phyloP scores from a whole-genome alignment of 2,888 invertebrate genomes.

The Meiosimyza platycephala region DNA sequence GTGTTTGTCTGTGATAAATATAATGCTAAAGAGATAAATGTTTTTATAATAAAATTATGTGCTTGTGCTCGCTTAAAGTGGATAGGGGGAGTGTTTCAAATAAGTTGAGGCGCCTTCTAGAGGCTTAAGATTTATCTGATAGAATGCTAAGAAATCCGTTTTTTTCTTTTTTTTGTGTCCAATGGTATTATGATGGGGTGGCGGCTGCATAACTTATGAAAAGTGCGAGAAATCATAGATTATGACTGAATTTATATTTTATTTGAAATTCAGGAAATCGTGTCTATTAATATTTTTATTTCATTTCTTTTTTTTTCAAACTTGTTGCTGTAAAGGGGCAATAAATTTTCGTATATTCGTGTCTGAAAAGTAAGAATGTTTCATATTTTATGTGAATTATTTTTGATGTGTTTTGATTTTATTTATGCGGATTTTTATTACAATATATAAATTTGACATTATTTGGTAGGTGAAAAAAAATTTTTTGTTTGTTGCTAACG shows the following conservation, averaged over 20 bases:
- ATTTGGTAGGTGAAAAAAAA: too few relatives aligned
- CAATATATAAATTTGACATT: too few relatives aligned
- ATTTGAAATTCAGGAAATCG: conserved; percentile 14
- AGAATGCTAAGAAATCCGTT: neutral
- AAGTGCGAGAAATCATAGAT: too few relatives aligned
- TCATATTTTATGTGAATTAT: too few relatives aligned
- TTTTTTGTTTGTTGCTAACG: too few relatives aligned
- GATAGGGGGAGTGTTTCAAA: neutral
- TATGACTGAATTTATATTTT: conserved; percentile 9
- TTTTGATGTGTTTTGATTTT: too few relatives aligned
- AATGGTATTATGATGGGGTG: too few relatives aligned
- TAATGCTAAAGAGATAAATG: conserved; percentile 58
- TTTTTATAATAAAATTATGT: conserved; percentile 62
- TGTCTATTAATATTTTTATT: conserved; percentile 16
- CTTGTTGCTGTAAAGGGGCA: too few relatives aligned
- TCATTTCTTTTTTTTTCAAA: neutral
- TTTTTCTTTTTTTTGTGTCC: neutral
- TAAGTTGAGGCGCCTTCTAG: neutral
- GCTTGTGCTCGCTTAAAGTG: conserved; percentile 43
- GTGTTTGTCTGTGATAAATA: conserved; percentile 44
- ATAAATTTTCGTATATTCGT: too few relatives aligned
- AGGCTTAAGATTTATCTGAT: conserved; percentile 3
- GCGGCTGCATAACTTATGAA: too few relatives aligned
- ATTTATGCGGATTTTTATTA: too few relatives aligned
- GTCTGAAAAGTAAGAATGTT: too few relatives aligned